Conservation (phyloP, 2,113 vertebrate species). For the Entosphenus tridentatus region DNA sequence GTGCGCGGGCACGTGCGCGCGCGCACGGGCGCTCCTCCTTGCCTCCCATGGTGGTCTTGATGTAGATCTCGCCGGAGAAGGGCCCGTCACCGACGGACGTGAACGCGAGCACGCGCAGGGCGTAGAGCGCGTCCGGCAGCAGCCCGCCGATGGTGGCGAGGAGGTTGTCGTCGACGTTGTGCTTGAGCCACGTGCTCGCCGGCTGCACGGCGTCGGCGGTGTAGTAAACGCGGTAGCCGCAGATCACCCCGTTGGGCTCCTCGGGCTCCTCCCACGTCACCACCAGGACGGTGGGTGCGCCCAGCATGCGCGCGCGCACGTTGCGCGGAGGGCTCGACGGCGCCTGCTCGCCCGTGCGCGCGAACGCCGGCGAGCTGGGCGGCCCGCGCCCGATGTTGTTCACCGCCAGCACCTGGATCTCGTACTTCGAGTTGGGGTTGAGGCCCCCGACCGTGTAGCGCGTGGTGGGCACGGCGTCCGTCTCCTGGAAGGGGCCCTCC, state of each 20-base stretch:
- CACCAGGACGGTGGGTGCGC: constrained; percentile 65
- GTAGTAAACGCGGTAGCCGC: constrained; percentile 78
- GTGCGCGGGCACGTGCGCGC: too few species aligned
- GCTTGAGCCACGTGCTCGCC: constrained; percentile 73
- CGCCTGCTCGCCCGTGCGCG: constrained; percentile 68
- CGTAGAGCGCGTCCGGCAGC: constrained; percentile 64
- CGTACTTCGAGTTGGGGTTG: constrained; percentile 75
- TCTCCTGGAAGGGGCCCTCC: constrained; percentile 65
- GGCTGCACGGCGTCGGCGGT: constrained; percentile 71
- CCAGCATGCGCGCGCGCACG: constrained; percentile 77
- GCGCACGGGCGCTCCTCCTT: too few species aligned
- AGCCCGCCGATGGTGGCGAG: constrained; percentile 78
- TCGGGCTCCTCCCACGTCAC: constrained; percentile 91
- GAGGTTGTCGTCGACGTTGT: constrained; percentile 81
- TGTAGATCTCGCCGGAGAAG: constrained; percentile 75
- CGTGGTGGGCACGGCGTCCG: constrained; percentile 89
- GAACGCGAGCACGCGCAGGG: constrained; percentile 72
- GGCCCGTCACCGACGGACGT: constrained; percentile 89
- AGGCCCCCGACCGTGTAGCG: constrained; percentile 91
- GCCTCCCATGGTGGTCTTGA: constrained; percentile 69
- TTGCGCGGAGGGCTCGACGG: constrained; percentile 69
- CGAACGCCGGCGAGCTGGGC: constrained; percentile 41
- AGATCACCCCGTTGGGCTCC: constrained; percentile 87
- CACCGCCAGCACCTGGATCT: constrained; percentile 60
- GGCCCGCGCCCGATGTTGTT: constrained; percentile 80